Base-by-base conservation (phyloP, 1,140 invertebrate genomes). In the Schlechtendalia chinensis region DNA sequence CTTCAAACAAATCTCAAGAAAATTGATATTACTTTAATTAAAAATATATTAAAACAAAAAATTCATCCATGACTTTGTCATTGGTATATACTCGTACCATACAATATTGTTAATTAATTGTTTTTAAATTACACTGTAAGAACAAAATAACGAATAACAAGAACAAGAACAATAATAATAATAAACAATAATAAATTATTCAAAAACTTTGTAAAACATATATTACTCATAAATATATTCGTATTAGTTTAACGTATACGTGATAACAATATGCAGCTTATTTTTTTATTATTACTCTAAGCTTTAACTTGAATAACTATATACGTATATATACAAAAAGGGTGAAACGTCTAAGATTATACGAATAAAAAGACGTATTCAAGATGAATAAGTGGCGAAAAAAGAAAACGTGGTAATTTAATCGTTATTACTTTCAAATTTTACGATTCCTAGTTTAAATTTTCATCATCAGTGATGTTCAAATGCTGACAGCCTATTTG, bases 381-480 rank as follows among this genome's bases (percentile, higher is more conserved):
- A 11, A 69, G 6, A 69, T 69, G 45, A 69, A 69, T 69, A 17
- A 2, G 14, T 69, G 17, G 10, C 17, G 3, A 32, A 63, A 24
- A 14, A 54, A 32, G 10, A 22, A 77, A 59, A 45, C 59, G n/a
- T 50, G 54, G 53, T 77, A 58, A 59, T 77, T 56, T 39, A 77
- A 77, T 77, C 11, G 72, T 45, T 24, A 59, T 59, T 77, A 77
- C 3, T 75, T 75, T 58, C 4, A 5, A 5, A 59, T 45, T 45
- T 39, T 45, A 27, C 12, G 16, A 10, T 59, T 32, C 54, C 32
- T 2, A 75, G 53, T 75, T 59, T 75, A 47, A 75, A 77, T 59
- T 59, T 39, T 54, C n/a, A 59, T 77, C 32, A 77, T 58, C 54
- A 39, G 12, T 59, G 56, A 75, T 59, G 72, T 77, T 59, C 14